These are phyloP conservation scores for Stichopus horrens DNA, from an alignment of 53 echinoderm and acorn worm species.

Conservation along the genomic window DNA sequence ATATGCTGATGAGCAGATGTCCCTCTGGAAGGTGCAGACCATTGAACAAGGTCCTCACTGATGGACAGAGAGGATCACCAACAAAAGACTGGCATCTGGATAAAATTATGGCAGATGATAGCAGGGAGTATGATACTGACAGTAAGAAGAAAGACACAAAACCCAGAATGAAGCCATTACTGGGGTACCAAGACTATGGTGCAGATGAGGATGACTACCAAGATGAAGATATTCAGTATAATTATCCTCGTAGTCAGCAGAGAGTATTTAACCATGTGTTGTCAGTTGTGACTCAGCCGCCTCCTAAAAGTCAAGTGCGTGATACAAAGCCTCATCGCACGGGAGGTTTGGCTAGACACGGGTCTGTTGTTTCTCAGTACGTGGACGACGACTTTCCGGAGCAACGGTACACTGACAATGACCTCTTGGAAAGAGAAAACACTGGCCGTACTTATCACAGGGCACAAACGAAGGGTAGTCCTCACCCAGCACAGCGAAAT, in stretches of 20 bases:
- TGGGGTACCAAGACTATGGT: background rate
- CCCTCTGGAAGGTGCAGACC: constrained; percentile 20
- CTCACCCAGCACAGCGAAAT: background rate
- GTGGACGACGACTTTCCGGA: constrained; percentile 31
- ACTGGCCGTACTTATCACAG: background rate
- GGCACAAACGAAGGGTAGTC: background rate
- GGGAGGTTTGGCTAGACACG: background rate
- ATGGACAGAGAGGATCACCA: background rate
- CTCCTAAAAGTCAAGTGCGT: constrained; percentile 1
- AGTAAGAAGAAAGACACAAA: background rate
- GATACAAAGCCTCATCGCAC: constrained; percentile 16
- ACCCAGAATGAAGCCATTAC: background rate
- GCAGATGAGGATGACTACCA: background rate
- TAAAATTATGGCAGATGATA: background rate
- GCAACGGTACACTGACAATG: constrained; percentile 23
- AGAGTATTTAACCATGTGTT: background rate
- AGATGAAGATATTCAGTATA: background rate
- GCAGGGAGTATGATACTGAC: background rate
- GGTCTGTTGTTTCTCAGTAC: constrained; percentile 4
- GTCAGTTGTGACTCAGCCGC: background rate
- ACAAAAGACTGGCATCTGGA: background rate
- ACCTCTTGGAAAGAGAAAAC: constrained; percentile 2
- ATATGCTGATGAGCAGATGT: background rate
- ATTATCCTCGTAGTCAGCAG: background rate
- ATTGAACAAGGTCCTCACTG: background rate